Percentiles rank a stretch among this genome's conserved stretches.
phyloP scores from a whole-genome alignment of 2,113 vertebrate species.

The Phasianus colchicus region DNA sequence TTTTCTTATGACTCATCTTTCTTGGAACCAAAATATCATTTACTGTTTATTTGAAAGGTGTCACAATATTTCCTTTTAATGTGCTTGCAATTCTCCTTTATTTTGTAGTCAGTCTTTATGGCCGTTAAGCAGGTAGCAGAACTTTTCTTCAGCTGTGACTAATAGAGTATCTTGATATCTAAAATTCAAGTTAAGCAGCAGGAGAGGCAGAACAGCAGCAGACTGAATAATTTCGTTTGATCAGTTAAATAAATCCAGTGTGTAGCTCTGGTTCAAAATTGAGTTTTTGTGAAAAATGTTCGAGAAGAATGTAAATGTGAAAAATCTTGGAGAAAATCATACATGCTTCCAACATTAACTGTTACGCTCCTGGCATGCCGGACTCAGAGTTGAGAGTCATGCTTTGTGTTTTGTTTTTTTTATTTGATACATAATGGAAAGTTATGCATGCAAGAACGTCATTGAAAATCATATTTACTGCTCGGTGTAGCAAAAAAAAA shows the following conservation, averaged over 20 bases:
- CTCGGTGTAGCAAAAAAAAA: background rate
- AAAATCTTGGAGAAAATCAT: background rate
- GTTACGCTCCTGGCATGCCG: background rate
- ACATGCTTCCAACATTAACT: rapidly evolving
- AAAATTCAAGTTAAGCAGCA: background rate
- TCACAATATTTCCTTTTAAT: background rate
- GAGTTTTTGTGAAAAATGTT: background rate
- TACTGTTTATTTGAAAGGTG: background rate
- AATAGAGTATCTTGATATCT: background rate
- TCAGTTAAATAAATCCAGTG: background rate
- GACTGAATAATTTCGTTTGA: background rate
- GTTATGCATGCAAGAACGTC: background rate
- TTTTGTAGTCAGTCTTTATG: background rate
- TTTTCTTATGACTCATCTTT: background rate
- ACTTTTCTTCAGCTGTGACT: background rate
- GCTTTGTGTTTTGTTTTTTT: background rate
- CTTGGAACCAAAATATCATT: background rate
- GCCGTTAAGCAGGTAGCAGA: background rate
- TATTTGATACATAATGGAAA: background rate
- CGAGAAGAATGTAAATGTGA: background rate
- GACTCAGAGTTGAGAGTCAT: background rate
- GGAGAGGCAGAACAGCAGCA: background rate
- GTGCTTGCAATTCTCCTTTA: background rate
- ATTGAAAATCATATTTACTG: background rate
- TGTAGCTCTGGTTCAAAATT: background rate